Evolutionary conservation across 2,797 vertebrate genomes (phyloP).

Genomic region (Trematocara caparti): DNA sequence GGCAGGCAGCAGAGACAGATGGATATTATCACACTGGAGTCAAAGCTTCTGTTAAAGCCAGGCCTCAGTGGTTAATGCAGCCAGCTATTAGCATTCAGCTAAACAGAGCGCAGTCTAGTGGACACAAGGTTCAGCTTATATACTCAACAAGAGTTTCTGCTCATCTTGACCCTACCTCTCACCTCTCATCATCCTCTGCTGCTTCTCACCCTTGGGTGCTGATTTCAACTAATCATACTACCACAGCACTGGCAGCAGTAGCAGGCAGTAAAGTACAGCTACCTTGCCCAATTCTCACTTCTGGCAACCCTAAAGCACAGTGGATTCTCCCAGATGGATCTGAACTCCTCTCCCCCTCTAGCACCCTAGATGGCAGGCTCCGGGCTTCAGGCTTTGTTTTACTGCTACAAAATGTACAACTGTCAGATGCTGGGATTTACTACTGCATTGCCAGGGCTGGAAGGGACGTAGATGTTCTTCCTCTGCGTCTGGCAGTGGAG

Average conservation of each 20-base stretch:
- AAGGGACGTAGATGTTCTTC: slow-evolving; percentile 74
- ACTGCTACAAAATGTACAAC: slow-evolving; percentile 62
- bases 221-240: slow-evolving; percentile 72
- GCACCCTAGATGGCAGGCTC: slow-evolving; percentile 64
- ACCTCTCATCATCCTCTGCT: not conserved
- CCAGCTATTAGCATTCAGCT: slow-evolving; percentile 82
- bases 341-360: slow-evolving; percentile 67
- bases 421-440: slow-evolving; percentile 84
- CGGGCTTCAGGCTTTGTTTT: slow-evolving; percentile 74
- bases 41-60: slow-evolving; percentile 76
- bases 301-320: slow-evolving; percentile 72
- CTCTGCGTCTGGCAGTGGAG: slow-evolving; percentile 78
- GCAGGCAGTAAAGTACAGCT: slow-evolving; percentile 76
- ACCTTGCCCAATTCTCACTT: slow-evolving; percentile 80
- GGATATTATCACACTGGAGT: slow-evolving; percentile 90
- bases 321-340: slow-evolving; percentile 89
- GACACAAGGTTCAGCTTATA: slow-evolving; percentile 78
- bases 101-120: slow-evolving; percentile 82
- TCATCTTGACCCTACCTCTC: slow-evolving; percentile 44
- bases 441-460: slow-evolving; percentile 80
- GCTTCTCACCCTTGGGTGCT: slow-evolving; percentile 83
- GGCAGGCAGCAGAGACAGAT: slow-evolving; percentile 79
- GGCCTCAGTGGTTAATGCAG: slow-evolving; percentile 87
- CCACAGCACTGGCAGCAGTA: slow-evolving; percentile 62
- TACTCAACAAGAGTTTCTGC: slow-evolving; percentile 77